Evolutionary conservation across 2,888 invertebrate genomes (phyloP).

Genomic region (Cryptophagus acutangulus): DNA sequence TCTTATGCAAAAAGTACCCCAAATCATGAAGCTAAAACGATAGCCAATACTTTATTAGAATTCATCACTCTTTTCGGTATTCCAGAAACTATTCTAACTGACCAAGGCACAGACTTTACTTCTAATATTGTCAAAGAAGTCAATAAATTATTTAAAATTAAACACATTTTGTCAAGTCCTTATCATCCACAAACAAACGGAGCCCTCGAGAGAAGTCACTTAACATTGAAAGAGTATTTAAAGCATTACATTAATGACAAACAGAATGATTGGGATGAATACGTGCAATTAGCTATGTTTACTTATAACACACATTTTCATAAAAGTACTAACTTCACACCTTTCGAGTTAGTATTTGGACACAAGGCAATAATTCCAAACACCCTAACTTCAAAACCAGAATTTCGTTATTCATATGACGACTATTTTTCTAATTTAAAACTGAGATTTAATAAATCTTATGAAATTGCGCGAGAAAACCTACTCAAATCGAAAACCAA

Average conservation of each 20-base stretch:
- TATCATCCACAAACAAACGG: constrained; percentile 37
- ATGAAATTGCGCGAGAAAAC: constrained; percentile 24
- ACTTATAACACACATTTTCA: constrained; percentile 35
- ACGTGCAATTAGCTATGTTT: constrained; percentile 32
- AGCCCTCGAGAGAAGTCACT: constrained; percentile 35
- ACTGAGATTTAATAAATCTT: constrained; percentile 25
- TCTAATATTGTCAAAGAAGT: constrained; percentile 35
- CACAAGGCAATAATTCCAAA: constrained; percentile 33
- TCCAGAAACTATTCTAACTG: constrained; percentile 36
- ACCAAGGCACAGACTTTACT: constrained; percentile 40
- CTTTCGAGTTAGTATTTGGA: constrained; percentile 39
- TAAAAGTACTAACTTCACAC: constrained; percentile 33
- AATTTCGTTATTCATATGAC: constrained; percentile 23
- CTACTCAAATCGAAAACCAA: constrained; percentile 27
- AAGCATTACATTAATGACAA: constrained; percentile 32
- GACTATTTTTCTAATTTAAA: constrained; percentile 26
- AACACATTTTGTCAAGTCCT: constrained; percentile 29
- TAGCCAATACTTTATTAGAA: constrained; percentile 31
- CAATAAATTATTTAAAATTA: constrained; percentile 33
- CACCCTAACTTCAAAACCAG: constrained; percentile 21
- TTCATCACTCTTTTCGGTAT: constrained; percentile 37
- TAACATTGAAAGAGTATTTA: constrained; percentile 32
- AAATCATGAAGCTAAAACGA: constrained; percentile 30
- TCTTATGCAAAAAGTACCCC: constrained; percentile 27
- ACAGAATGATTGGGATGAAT: constrained; percentile 34